phyloP scores from a whole-genome alignment of 2,888 invertebrate species.

The Drosophila peninsularis region DNA sequence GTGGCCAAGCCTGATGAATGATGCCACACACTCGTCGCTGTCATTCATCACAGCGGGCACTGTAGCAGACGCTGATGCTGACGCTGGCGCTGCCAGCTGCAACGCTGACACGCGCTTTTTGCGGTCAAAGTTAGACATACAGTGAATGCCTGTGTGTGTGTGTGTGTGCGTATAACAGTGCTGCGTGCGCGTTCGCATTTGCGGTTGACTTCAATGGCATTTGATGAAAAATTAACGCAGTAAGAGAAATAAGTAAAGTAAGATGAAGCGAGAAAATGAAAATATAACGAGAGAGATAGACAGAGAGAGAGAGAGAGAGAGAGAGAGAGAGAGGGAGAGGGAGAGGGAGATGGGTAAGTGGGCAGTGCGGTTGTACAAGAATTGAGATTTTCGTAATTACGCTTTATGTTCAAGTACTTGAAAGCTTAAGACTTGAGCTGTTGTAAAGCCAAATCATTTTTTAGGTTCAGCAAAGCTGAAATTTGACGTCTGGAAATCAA shows the following conservation, averaged over 20 bases:
- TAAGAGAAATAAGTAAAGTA: constrained; percentile 8
- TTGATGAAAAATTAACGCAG: constrained; percentile 55
- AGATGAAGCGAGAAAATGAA: constrained; percentile 6
- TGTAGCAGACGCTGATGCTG: constrained; percentile 2
- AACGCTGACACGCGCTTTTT: constrained; percentile 66
- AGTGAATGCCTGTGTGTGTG: constrained; percentile 14
- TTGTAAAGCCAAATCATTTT: not conserved
- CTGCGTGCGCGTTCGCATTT: constrained; percentile 32
- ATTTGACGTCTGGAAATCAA: too few species aligned
- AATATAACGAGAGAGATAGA: not conserved
- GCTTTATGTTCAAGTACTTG: not conserved
- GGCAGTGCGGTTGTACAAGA: not conserved
- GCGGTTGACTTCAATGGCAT: constrained; percentile 61
- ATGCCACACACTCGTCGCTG: constrained; percentile 70
- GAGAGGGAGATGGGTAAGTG: not conserved
- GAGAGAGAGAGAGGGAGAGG: not conserved
- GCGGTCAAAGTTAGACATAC: constrained; percentile 60
- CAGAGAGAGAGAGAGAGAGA: not conserved
- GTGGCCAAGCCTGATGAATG: constrained; percentile 67
- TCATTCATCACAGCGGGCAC: constrained; percentile 73
- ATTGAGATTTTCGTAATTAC: constrained; percentile 6
- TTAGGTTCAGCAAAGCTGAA: too few species aligned
- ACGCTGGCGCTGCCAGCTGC: constrained; percentile 36
- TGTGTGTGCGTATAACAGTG: constrained; percentile 8
- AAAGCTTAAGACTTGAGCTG: not conserved